Conservation (phyloP, 2,113 vertebrate genomes). For the Noctilio leporinus region DNA sequence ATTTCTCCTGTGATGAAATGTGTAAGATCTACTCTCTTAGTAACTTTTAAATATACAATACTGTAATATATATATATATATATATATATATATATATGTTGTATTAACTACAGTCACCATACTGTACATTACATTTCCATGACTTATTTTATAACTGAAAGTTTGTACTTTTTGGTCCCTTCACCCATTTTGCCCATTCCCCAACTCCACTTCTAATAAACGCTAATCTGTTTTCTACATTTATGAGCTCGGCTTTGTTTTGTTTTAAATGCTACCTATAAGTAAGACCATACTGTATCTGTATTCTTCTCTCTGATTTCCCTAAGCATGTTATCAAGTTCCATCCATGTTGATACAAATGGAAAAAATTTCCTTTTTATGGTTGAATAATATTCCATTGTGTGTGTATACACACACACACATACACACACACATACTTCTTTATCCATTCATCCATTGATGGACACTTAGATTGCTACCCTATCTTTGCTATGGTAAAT, state of each 20-base stretch:
- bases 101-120: not conserved
- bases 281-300: not conserved
- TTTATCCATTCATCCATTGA: not conserved
- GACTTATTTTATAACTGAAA: not conserved
- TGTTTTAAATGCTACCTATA: not conserved
- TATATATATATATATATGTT: too few relatives aligned
- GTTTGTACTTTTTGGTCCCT: not conserved
- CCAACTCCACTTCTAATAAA: not conserved
- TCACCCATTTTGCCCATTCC: not conserved
- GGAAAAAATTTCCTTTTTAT: not conserved
- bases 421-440: not conserved
- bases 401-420: too few relatives aligned
- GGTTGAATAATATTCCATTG: not conserved
- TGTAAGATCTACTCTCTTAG: not conserved
- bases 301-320: not conserved
- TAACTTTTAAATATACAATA: not conserved
- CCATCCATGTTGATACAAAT: not conserved
- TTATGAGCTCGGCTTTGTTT: not conserved
- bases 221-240: not conserved
- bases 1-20: not conserved
- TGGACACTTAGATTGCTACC: not conserved
- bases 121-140: not conserved
- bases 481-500: not conserved
- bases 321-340: not conserved
- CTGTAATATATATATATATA: too few relatives aligned